These are phyloP conservation scores for Leistus spinibarbis DNA, from an alignment of 2,888 invertebrate genomes.

Conservation along the genomic window DNA sequence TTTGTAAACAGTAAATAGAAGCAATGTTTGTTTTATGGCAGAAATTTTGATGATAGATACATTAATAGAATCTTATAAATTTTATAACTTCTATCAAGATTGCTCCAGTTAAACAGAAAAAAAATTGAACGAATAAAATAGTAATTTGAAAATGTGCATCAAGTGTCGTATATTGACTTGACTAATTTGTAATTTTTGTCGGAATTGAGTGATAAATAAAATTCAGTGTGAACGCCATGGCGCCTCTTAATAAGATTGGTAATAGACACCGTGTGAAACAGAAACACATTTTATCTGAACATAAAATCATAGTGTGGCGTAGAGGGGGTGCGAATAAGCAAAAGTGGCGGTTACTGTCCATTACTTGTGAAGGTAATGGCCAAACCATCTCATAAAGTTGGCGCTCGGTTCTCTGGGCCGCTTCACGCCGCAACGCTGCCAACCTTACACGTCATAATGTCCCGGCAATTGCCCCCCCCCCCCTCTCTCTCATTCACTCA, in stretches of 20 bases:
- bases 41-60: too few relatives aligned
- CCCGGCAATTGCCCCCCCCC: slow-evolving; percentile 27
- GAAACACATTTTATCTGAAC: slow-evolving; percentile 23
- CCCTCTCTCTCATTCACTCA: not conserved
- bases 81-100: too few relatives aligned
- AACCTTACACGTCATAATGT: slow-evolving; percentile 40
- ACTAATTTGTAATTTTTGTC: too few relatives aligned
- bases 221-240: too few relatives aligned
- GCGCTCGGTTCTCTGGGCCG: slow-evolving; percentile 12
- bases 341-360: slow-evolving; percentile 40
- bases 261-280: not conserved
- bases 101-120: too few relatives aligned
- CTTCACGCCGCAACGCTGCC: slow-evolving; percentile 12
- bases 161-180: too few relatives aligned
- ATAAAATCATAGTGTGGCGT: slow-evolving; percentile 15
- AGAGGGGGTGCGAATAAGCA: slow-evolving; percentile 34
- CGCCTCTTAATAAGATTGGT: not conserved
- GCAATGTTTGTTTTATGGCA: too few relatives aligned
- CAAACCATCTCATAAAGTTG: slow-evolving; percentile 40
- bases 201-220: too few relatives aligned
- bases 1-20: too few relatives aligned
- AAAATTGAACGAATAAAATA: too few relatives aligned
- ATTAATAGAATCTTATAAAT: too few relatives aligned
- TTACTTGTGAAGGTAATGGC: slow-evolving; percentile 40
- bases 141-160: too few relatives aligned